Percentiles rank a stretch among this genome's conserved stretches.
Conservation (phyloP, 2,888 invertebrate genomes). For the Dyspetes luteomarginatus region DNA sequence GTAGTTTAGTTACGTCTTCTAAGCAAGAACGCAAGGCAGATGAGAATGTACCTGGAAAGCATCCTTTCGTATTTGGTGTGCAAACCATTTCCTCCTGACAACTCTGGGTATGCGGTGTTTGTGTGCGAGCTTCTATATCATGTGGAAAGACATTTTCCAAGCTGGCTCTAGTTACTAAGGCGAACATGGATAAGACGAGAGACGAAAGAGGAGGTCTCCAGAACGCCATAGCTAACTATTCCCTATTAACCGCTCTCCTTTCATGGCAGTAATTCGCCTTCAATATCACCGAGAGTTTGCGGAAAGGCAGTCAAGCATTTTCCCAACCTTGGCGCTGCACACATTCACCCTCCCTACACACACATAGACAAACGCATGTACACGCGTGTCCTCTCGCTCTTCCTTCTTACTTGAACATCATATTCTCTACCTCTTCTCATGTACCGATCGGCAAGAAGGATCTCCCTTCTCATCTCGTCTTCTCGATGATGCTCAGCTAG, state of each 20-base stretch:
- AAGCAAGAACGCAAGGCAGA: neutral
- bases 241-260: conserved; percentile 65
- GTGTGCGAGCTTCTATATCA: conserved; percentile 8
- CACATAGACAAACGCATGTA: too few relatives aligned
- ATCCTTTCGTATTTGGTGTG: neutral
- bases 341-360: too few relatives aligned
- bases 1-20: neutral
- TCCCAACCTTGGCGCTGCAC: conserved; percentile 45
- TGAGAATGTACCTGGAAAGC: neutral
- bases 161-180: conserved; percentile 29
- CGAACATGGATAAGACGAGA: conserved; percentile 40
- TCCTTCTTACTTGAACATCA: conserved; percentile 8
- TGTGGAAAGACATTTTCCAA: conserved; percentile 11
- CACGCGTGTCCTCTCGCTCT: conserved; percentile 45
- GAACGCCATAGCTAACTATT: conserved; percentile 62
- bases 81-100: neutral
- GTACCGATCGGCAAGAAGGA: conserved; percentile 6
- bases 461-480: conserved; percentile 19
- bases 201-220: conserved; percentile 27
- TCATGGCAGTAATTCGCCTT: conserved; percentile 70
- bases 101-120: neutral
- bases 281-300: conserved; percentile 72
- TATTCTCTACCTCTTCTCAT: neutral
- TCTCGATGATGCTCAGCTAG: conserved; percentile 12
- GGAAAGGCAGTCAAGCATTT: conserved; percentile 61